Conservation (phyloP, 92 coral and sea anemone species). For the Umimayanthus kanabou region DNA sequence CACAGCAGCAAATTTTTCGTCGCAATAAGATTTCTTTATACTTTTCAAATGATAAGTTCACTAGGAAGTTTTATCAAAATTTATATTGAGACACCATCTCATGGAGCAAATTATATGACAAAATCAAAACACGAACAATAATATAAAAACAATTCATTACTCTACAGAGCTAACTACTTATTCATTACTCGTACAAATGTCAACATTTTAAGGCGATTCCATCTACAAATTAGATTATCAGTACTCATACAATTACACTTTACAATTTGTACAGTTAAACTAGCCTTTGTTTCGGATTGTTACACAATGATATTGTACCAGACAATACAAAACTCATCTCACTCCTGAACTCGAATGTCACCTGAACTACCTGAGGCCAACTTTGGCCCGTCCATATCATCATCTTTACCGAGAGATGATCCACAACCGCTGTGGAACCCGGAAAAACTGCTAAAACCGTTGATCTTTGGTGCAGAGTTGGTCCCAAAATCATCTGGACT, state of each 20-base stretch:
- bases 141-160: conserved; percentile 7
- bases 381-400: conserved; percentile 71
- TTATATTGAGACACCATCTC: not conserved
- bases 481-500: conserved; percentile 31
- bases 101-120: not conserved
- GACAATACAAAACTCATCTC: conserved; percentile 28
- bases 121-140: conserved; percentile 5
- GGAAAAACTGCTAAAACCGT: conserved; percentile 63
- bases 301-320: conserved; percentile 40
- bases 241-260: conserved; percentile 28
- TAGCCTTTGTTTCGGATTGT: not conserved
- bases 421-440: conserved; percentile 67
- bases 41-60: not conserved
- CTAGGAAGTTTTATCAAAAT: not conserved
- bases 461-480: conserved; percentile 13
- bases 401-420: conserved; percentile 57
- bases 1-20: not conserved
- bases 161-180: conserved; percentile 3
- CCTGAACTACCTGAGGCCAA: conserved; percentile 40
- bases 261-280: conserved; percentile 42
- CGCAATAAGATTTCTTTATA: not conserved
- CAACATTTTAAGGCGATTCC: not conserved
- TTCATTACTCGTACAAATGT: conserved; percentile 11
- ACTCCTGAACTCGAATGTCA: conserved; percentile 37
- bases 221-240: conserved; percentile 37